Conservation (phyloP, 2,797 vertebrate species). For the Sebastes oblongus region DNA sequence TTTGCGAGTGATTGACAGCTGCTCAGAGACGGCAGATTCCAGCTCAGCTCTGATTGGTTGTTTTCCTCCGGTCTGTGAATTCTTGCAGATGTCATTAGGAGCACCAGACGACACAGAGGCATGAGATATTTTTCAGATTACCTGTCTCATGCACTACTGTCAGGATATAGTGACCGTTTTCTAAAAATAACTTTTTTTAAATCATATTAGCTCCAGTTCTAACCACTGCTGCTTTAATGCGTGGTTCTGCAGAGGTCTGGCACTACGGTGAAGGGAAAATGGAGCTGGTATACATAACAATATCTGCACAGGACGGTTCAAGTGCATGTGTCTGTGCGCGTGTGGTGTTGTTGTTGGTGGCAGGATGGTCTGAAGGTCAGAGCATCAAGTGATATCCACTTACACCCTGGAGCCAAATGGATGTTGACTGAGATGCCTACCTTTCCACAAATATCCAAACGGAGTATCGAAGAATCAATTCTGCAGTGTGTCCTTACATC, state of each 20-base stretch:
- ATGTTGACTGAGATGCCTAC: conserved; percentile 10
- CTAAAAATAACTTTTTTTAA: too few species aligned
- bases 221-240: neutral
- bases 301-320: conserved; percentile 1
- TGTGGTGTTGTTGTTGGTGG: neutral
- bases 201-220: too few species aligned
- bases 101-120: too few species aligned
- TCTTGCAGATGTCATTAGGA: too few species aligned
- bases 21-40: too few species aligned
- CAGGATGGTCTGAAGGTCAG: conserved; percentile 53
- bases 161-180: too few species aligned
- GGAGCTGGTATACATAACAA: neutral
- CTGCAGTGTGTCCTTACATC: neutral
- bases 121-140: too few species aligned
- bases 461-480: neutral
- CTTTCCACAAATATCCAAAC: conserved; percentile 12
- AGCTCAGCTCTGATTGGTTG: too few species aligned
- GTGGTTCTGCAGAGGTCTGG: neutral
- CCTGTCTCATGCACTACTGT: too few species aligned
- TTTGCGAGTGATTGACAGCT: too few species aligned
- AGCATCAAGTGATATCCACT: conserved; percentile 29
- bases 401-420: conserved; percentile 21
- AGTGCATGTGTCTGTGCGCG: neutral
- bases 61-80: too few species aligned
- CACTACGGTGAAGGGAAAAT: neutral